Evolutionary conservation across 2,888 invertebrate genomes (phyloP).

Genomic region (Drosophila borealis): DNA sequence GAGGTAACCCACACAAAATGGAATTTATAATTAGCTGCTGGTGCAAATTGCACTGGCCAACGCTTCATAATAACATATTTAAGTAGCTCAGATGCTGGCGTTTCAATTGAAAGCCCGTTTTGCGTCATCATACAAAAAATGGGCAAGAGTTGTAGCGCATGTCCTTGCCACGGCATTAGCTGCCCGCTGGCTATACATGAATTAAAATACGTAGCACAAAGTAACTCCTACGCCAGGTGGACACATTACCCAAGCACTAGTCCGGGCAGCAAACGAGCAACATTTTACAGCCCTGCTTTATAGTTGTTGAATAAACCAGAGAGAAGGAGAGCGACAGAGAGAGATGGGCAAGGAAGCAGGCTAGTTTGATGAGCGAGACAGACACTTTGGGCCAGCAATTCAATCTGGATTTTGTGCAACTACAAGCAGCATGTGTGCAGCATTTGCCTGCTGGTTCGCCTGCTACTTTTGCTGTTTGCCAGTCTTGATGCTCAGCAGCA

Average conservation of each 20-base stretch:
- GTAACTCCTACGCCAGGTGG: not conserved
- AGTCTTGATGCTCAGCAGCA: conserved; percentile 12
- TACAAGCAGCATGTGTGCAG: conserved; percentile 2
- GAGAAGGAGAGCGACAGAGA: not conserved
- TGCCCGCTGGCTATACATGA: not conserved
- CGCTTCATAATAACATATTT: conserved; percentile 22
- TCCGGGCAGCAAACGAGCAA: not conserved
- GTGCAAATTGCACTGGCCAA: conserved; percentile 18
- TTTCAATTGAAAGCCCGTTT: conserved; percentile 54
- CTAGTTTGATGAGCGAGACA: not conserved
- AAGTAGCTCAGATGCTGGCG: conserved; percentile 25
- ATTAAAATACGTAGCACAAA: not conserved
- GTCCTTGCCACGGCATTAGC: not conserved
- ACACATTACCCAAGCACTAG: not conserved
- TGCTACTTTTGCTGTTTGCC: conserved; percentile 38
- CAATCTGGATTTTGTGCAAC: not conserved
- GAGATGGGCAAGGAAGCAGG: not conserved
- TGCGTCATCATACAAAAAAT: conserved; percentile 23
- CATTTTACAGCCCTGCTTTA: not conserved
- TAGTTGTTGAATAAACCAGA: conserved; percentile 16
- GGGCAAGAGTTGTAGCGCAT: not conserved
- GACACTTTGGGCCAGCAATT: not conserved
- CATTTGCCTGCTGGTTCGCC: conserved; percentile 5
- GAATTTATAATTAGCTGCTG: conserved; percentile 7
- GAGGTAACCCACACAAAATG: conserved; percentile 1